phyloP scores from a whole-genome alignment of 2,797 vertebrate genomes.

The Eurystomus glaucurus region DNA sequence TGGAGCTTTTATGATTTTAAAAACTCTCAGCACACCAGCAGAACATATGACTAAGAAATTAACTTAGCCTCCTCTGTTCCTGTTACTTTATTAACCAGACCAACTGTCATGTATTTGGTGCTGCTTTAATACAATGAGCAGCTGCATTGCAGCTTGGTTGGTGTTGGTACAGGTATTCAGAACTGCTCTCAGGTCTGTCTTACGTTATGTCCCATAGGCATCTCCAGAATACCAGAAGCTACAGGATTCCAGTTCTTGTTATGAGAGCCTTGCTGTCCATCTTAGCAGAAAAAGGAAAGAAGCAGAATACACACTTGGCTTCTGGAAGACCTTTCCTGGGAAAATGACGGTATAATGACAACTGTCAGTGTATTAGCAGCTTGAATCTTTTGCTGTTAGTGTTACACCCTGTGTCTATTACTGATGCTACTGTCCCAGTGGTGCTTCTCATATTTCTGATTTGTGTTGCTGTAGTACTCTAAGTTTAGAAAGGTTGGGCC shows the following conservation, averaged over 20 bases:
- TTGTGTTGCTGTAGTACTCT: not conserved
- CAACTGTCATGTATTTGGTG: not conserved
- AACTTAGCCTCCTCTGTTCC: not conserved
- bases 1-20: not conserved
- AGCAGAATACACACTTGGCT: constrained; percentile 92
- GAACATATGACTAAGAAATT: not conserved
- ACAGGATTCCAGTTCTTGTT: constrained; percentile 91
- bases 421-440: not conserved
- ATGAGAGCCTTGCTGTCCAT: constrained; percentile 89
- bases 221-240: constrained; percentile 93
- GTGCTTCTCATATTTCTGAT: not conserved
- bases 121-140: not conserved
- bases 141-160: not conserved
- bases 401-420: not conserved
- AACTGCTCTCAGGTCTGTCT: not conserved
- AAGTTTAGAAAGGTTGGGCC: not conserved
- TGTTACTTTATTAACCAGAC: not conserved
- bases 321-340: constrained; percentile 98
- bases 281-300: constrained; percentile 93
- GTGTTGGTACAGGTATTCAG: not conserved
- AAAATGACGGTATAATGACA: constrained; percentile 93
- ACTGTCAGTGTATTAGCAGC: not conserved
- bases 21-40: not conserved
- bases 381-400: not conserved
- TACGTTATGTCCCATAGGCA: constrained; percentile 76